These are phyloP conservation scores for Drosophila pruinosa DNA, from an alignment of 1,140 invertebrate species.

Conservation along the genomic window DNA sequence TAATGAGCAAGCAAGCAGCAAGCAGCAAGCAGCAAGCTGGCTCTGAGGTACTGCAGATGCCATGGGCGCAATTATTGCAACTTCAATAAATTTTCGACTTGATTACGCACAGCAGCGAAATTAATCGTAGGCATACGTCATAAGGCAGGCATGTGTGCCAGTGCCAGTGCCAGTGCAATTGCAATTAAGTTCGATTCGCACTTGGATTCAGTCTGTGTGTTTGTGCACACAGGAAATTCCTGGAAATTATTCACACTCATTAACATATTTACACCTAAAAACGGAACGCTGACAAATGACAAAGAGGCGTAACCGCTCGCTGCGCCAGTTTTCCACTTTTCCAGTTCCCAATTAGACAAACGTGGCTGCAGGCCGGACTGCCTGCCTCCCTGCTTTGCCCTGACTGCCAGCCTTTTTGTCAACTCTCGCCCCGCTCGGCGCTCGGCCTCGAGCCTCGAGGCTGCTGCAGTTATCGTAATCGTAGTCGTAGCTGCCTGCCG, in stretches of 20 bases:
- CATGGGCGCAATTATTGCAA: slow-evolving; percentile 75
- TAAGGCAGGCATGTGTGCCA: slow-evolving; percentile 44
- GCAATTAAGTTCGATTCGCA: slow-evolving; percentile 63
- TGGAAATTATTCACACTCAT: slow-evolving; percentile 77
- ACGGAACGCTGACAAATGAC: slow-evolving; percentile 70
- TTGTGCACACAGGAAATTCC: slow-evolving; percentile 51
- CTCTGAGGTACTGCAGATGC: neutral
- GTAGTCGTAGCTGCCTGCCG: slow-evolving; percentile 25
- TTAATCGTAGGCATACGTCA: slow-evolving; percentile 76
- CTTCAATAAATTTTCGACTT: slow-evolving; percentile 79
- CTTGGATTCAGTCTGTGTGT: neutral
- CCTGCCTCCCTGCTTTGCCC: neutral
- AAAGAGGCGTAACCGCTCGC: slow-evolving; percentile 57
- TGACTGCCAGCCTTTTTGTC: slow-evolving; percentile 37
- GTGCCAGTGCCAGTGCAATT: slow-evolving; percentile 38
- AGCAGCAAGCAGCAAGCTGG: too few species aligned
- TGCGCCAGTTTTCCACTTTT: slow-evolving; percentile 52
- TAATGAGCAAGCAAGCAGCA: too few species aligned
- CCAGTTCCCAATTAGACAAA: slow-evolving; percentile 77
- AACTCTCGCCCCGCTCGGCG: slow-evolving; percentile 32
- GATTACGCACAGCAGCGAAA: slow-evolving; percentile 75
- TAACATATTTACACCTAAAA: slow-evolving; percentile 81
- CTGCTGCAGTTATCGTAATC: slow-evolving; percentile 2
- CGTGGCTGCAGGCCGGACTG: neutral
- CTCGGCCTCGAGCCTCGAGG: slow-evolving; percentile 1